A percentile compares a stretch with the other conserved stretches of the same genome.
phyloP scores from a whole-genome alignment of 2,113 vertebrate genomes.

The Abramis brama region DNA sequence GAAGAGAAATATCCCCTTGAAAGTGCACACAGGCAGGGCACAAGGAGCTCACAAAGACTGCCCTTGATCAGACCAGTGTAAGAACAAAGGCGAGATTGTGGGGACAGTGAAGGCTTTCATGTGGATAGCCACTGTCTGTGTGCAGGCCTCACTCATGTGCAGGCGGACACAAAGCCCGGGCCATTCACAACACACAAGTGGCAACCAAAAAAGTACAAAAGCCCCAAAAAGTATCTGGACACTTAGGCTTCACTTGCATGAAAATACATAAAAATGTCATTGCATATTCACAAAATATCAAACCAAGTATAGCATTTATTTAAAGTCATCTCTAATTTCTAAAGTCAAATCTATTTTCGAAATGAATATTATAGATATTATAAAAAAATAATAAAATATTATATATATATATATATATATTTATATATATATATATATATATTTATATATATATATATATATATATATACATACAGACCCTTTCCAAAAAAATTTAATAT shows the following conservation, averaged over 20 bases:
- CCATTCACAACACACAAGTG: constrained; percentile 14
- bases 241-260: background rate
- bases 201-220: background rate
- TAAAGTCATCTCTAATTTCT: too few species aligned
- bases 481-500: too few species aligned
- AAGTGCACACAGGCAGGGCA: constrained; percentile 43
- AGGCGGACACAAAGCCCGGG: constrained; percentile 27
- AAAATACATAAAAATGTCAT: background rate
- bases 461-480: too few species aligned
- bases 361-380: background rate
- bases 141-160: constrained; percentile 35
- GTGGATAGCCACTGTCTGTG: constrained; percentile 44
- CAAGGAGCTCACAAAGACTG: constrained; percentile 52
- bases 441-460: too few species aligned
- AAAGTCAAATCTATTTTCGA: background rate
- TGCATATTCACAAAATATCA: background rate
- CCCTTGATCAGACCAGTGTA: constrained; percentile 55
- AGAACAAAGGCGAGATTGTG: constrained; percentile 56
- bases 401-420: too few species aligned
- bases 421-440: too few species aligned
- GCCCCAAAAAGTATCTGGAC: background rate
- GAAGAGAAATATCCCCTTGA: constrained; percentile 37
- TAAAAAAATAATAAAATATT: too few species aligned
- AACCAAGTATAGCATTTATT: constrained; percentile 1
- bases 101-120: constrained; percentile 50